phyloP scores from a whole-genome alignment of 2,113 vertebrate genomes.

The Microcebus tavaratra region DNA sequence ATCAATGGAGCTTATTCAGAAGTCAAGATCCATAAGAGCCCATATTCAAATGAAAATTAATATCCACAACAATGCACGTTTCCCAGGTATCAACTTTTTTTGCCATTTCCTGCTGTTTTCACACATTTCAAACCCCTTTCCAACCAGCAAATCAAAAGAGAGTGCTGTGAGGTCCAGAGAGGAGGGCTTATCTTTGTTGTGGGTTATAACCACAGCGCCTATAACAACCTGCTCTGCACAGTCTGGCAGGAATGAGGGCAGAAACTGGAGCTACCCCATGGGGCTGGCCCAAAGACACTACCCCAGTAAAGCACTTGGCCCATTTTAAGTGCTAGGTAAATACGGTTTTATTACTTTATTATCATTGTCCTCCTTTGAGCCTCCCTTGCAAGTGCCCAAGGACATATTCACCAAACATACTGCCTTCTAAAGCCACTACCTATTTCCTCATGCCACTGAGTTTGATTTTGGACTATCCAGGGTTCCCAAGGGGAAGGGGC shows the following conservation, averaged over 20 bases:
- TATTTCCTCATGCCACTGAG: not conserved
- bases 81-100: not conserved
- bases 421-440: not conserved
- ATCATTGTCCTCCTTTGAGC: not conserved
- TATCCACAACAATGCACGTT: too few species aligned
- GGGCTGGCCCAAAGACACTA: not conserved
- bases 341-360: not conserved
- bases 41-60: not conserved
- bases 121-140: not conserved
- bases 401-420: not conserved
- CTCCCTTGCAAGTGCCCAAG: not conserved
- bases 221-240: not conserved
- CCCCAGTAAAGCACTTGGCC: not conserved
- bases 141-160: constrained; percentile 1
- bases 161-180: not conserved
- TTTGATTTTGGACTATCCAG: not conserved
- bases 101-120: not conserved
- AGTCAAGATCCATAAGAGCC: not conserved
- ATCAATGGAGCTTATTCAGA: not conserved
- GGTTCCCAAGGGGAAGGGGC: not conserved
- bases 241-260: not conserved
- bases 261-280: not conserved
- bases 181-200: not conserved
- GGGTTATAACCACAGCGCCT: not conserved
- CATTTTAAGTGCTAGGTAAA: not conserved